These are phyloP conservation scores for Troides aeacus DNA, from an alignment of 2,888 invertebrate genomes.

Conservation along the genomic window DNA sequence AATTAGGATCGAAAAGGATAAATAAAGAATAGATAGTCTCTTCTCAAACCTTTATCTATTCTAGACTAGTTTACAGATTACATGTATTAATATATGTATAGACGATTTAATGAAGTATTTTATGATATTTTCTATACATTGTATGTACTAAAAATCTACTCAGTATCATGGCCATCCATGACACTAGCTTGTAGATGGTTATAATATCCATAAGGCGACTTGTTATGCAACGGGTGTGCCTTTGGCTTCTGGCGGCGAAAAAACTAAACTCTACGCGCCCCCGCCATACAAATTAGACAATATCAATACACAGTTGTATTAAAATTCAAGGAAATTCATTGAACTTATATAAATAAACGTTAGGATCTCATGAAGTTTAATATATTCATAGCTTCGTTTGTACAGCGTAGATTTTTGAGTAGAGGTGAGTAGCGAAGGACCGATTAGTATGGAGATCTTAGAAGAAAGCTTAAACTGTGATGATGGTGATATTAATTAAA, in stretches of 20 bases:
- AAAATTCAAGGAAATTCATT: conserved; percentile 59
- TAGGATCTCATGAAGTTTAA: conserved; percentile 29
- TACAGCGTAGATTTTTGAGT: not conserved
- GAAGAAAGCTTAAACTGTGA: too few species aligned
- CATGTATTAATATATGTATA: too few species aligned
- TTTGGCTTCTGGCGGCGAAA: conserved; percentile 39
- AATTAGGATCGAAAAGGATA: too few species aligned
- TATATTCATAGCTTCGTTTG: conserved; percentile 2
- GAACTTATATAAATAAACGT: conserved; percentile 40
- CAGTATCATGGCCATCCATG: not conserved
- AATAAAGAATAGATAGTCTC: too few species aligned
- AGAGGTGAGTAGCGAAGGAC: too few species aligned
- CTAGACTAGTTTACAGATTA: too few species aligned
- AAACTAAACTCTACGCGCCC: conserved; percentile 42
- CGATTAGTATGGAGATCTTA: too few species aligned
- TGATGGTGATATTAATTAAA: too few species aligned
- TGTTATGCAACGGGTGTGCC: conserved; percentile 46
- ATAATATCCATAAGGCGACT: conserved; percentile 37
- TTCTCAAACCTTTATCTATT: too few species aligned
- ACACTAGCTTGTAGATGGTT: not conserved
- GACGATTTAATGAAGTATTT: too few species aligned
- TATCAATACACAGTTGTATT: conserved; percentile 40
- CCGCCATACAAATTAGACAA: conserved; percentile 46
- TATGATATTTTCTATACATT: too few species aligned
- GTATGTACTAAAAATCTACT: too few species aligned